Percentiles rank a stretch among this genome's conserved stretches.
phyloP scores from a whole-genome alignment of 2,113 vertebrate genomes.

The Ictalurus punctatus region DNA sequence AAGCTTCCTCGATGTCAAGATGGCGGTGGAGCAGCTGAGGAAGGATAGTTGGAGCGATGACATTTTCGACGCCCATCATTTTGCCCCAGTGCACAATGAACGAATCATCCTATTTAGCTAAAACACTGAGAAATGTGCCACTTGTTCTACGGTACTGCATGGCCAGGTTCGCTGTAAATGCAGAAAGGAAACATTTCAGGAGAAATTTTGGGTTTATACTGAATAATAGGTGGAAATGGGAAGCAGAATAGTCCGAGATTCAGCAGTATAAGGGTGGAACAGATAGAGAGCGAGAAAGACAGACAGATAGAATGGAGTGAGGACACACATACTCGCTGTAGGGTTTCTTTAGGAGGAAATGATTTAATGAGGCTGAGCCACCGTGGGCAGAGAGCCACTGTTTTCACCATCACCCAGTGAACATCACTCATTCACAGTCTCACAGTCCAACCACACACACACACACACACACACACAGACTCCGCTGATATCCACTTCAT shows the following conservation, averaged over 20 bases:
- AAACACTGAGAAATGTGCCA: neutral
- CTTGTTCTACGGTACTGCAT: neutral
- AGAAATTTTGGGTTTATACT: neutral
- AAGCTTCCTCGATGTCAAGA: neutral
- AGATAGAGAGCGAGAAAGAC: neutral
- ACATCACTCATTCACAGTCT: slow-evolving; percentile 34
- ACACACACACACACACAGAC: slow-evolving; percentile 1
- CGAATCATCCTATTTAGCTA: neutral
- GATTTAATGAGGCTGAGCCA: slow-evolving; percentile 52
- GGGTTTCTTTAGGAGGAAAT: slow-evolving; percentile 35
- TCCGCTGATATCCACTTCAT: slow-evolving; percentile 19
- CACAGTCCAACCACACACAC: neutral
- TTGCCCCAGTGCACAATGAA: neutral
- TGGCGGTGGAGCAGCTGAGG: neutral
- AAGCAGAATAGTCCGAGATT: neutral
- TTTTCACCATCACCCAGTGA: slow-evolving; percentile 11
- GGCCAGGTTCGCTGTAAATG: slow-evolving; percentile 4
- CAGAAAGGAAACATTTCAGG: neutral
- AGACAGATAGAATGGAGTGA: slow-evolving; percentile 12
- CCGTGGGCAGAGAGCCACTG: slow-evolving; percentile 27
- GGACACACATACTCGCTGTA: slow-evolving; percentile 6
- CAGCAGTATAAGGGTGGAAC: neutral
- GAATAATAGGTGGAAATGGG: neutral
- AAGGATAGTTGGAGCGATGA: neutral
- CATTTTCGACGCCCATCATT: slow-evolving; percentile 1